phyloP scores from a whole-genome alignment of 2,113 vertebrate species.

The Sebastes schlegelii region DNA sequence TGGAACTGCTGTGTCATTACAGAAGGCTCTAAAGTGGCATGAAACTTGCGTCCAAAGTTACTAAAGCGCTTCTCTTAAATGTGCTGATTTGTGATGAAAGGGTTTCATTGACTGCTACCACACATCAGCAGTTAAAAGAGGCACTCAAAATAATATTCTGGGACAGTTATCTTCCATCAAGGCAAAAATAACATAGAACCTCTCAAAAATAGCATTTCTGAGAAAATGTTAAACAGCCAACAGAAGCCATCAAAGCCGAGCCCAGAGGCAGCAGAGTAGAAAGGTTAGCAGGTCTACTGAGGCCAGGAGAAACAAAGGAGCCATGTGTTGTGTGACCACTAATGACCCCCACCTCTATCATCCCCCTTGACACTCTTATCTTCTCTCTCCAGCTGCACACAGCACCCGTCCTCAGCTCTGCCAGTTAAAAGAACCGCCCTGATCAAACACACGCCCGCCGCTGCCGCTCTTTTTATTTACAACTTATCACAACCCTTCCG shows the following conservation, averaged over 20 bases:
- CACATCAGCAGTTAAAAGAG: conserved; percentile 3
- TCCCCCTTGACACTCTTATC: conserved; percentile 61
- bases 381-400: conserved; percentile 69
- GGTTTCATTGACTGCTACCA: neutral
- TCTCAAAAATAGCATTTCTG: conserved; percentile 12
- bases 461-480: neutral
- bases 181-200: conserved; percentile 14
- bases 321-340: conserved; percentile 51
- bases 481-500: conserved; percentile 20
- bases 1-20: neutral
- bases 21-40: neutral
- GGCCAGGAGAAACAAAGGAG: conserved; percentile 57
- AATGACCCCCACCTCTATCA: conserved; percentile 53
- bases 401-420: conserved; percentile 27
- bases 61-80: neutral
- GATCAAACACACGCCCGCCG: conserved; percentile 44
- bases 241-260: conserved; percentile 30
- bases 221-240: conserved; percentile 22
- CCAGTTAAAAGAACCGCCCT: conserved; percentile 50
- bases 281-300: conserved; percentile 40
- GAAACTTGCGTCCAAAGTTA: neutral
- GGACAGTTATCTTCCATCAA: neutral
- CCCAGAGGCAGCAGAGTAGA: conserved; percentile 27
- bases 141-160: conserved; percentile 3
- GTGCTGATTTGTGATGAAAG: conserved; percentile 9